These are phyloP conservation scores for Oscheius sp. DNA, from an alignment of 2,888 invertebrate species.

Conservation along the genomic window DNA sequence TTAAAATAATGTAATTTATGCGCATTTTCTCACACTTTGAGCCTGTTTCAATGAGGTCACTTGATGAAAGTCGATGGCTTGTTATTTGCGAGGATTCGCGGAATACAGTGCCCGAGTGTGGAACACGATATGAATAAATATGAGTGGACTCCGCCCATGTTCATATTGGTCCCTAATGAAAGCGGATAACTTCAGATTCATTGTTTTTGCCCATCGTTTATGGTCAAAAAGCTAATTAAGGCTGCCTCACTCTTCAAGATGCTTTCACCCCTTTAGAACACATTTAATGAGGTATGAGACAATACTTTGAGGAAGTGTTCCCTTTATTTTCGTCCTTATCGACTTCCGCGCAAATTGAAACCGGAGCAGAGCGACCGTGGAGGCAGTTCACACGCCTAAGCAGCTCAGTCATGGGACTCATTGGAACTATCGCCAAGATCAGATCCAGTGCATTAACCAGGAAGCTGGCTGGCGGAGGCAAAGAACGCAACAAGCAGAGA, in stretches of 20 bases:
- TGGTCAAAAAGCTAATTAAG: too few relatives aligned
- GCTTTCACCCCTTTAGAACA: too few relatives aligned
- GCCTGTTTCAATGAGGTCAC: not conserved
- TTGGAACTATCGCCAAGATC: slow-evolving; percentile 12
- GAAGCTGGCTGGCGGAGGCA: too few relatives aligned
- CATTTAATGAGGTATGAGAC: too few relatives aligned
- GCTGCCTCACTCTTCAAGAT: too few relatives aligned
- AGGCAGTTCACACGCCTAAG: slow-evolving; percentile 30
- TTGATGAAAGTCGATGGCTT: not conserved
- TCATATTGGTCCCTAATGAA: not conserved
- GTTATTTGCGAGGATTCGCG: not conserved
- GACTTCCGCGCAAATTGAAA: slow-evolving; percentile 33
- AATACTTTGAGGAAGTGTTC: slow-evolving; percentile 12
- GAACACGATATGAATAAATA: not conserved
- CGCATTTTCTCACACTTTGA: slow-evolving; percentile 1
- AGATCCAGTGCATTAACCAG: not conserved
- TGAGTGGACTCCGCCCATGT: slow-evolving; percentile 5
- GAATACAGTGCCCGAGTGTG: not conserved
- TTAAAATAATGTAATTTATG: slow-evolving; percentile 23
- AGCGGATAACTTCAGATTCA: not conserved
- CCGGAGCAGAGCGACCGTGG: slow-evolving; percentile 24
- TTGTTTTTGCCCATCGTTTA: not conserved
- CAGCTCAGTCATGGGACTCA: slow-evolving; percentile 29
- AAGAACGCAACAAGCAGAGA: too few relatives aligned
- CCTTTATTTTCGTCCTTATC: slow-evolving; percentile 17